Evolutionary conservation across 2,888 invertebrate genomes (phyloP).

Genomic region (Pedicia rivosa): DNA sequence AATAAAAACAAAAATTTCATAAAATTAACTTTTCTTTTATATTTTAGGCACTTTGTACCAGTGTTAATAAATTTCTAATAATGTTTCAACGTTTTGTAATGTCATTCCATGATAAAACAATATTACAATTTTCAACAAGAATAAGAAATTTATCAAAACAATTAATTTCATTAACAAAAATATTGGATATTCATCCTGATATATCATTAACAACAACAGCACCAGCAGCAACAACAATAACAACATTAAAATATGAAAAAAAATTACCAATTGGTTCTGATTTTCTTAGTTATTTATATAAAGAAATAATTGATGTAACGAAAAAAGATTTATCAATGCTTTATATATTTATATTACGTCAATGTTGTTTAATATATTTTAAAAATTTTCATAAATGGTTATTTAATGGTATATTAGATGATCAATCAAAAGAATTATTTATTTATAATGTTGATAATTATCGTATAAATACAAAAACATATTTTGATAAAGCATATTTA

Average conservation of each 20-base stretch:
- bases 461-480: constrained; percentile 24
- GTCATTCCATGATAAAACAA: constrained; percentile 15
- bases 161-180: constrained; percentile 19
- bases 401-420: constrained; percentile 67
- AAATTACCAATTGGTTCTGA: constrained; percentile 21
- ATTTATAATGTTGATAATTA: constrained; percentile 32
- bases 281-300: constrained; percentile 24
- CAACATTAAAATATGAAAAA: constrained; percentile 8
- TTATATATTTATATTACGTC: constrained; percentile 22
- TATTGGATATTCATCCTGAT: constrained; percentile 20
- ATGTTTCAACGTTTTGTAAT: constrained; percentile 35
- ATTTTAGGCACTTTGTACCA: constrained; percentile 43
- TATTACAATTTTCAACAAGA: constrained; percentile 19
- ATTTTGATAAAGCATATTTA: constrained; percentile 25
- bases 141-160: constrained; percentile 21
- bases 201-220: too few relatives aligned
- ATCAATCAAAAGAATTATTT: constrained; percentile 71
- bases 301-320: constrained; percentile 21
- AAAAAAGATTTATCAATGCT: constrained; percentile 22
- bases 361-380: constrained; percentile 25
- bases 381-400: constrained; percentile 60
- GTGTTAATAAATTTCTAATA: constrained; percentile 39
- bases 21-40: constrained; percentile 4
- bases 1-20: too few relatives aligned
- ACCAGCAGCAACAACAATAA: too few relatives aligned